Conservation (phyloP, 2,797 vertebrate species). For the Morus bassanus region DNA sequence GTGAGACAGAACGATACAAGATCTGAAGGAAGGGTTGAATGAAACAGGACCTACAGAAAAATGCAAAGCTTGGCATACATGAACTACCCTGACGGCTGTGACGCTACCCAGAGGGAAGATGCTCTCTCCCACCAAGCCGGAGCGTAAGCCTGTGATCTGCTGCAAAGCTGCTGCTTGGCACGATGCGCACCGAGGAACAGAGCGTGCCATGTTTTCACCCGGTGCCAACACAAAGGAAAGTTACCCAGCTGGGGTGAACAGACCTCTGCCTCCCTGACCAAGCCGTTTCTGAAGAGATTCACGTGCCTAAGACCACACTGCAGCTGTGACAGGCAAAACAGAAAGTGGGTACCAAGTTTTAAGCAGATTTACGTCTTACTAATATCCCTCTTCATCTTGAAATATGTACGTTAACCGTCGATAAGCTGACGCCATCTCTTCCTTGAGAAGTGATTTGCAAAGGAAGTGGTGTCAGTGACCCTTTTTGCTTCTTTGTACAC, state of each 20-base stretch:
- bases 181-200: rapidly evolving
- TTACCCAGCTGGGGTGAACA: rapidly evolving
- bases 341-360: neutral
- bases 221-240: neutral
- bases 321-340: neutral
- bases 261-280: neutral
- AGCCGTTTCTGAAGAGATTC: neutral
- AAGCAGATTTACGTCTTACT: neutral
- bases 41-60: neutral
- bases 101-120: neutral
- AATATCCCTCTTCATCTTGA: neutral
- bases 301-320: neutral
- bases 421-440: neutral
- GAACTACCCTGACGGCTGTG: neutral
- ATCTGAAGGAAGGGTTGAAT: neutral
- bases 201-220: rapidly evolving
- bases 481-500: neutral
- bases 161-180: neutral
- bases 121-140: neutral
- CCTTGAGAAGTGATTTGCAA: neutral
- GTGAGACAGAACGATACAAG: rapidly evolving
- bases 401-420: rapidly evolving
- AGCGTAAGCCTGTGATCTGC: neutral
- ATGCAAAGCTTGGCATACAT: neutral
- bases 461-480: neutral